Base-by-base conservation (phyloP, 2,888 invertebrate genomes). In the Liposcelis brunnea region DNA sequence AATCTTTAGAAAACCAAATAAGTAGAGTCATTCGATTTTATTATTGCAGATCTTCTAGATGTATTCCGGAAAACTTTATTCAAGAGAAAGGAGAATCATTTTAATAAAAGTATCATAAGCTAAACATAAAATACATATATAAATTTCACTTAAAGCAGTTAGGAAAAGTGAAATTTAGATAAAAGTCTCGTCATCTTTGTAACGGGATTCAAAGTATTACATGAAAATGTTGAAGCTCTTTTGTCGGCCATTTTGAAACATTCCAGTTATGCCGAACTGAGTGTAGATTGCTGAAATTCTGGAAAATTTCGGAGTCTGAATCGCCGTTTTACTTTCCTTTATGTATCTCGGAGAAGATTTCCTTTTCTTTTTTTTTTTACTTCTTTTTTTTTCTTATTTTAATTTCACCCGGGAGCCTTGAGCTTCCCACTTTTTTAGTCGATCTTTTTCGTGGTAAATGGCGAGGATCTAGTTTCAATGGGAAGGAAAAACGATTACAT, bases 171-270 rank as follows among this genome's bases (percentile, higher is more conserved):
- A 19, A 14, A 40, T 40, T 40, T 19, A 19, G 40, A 40, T 40
- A n/a, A 19, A 14, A 19, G 40, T 35, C 35, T 35, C 16, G 35
- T 16, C 35, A 35, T 15, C 35, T 16, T 14, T 16, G 35, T 35
- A 15, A 35, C 35, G 19, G 40, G 26, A 26, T 26, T 26, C 26
- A 40, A 40, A 40, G 18, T 19, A 19, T 14, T 40, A 12, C 19
- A 40, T 21, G 15, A 40, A 14, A 19, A 21, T 21, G 15, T 12
- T 40, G 40, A 19, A 40, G 21, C 40, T 21, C 40, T 40, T 40
- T 40, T 40, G 40, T 40, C 40, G 40, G 40, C 40, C 40, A 40
- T 40, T 40, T 40, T 40, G 40, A 40, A 40, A 40, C 40, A 40
- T 40, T 40, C 40, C 40, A 19, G 40, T 40, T 40, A 40, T 40